Evolutionary conservation across 2,888 invertebrate genomes (phyloP).

Genomic region (Eupithecia subfuscata): DNA sequence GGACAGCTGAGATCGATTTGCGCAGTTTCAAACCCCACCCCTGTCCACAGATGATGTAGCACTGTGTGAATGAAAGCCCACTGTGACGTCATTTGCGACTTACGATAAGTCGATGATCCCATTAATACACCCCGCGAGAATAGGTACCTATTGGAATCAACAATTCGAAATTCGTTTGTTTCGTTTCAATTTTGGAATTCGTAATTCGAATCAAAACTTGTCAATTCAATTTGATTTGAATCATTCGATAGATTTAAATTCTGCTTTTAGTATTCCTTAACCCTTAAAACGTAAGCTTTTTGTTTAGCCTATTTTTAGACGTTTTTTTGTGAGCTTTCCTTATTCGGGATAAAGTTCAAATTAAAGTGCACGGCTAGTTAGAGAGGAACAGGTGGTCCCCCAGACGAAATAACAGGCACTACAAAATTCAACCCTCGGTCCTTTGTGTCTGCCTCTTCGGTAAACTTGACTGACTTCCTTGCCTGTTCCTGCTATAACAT

Average conservation of each 20-base stretch:
- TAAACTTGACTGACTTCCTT: conserved; percentile 18
- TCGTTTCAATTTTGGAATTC: neutral
- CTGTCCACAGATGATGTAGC: conserved; percentile 21
- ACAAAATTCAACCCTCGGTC: conserved; percentile 14
- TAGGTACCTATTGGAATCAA: neutral
- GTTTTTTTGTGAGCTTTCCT: neutral
- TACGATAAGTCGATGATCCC: conserved; percentile 13
- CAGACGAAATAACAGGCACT: conserved; percentile 7
- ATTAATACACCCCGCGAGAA: conserved; percentile 1
- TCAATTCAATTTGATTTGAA: neutral
- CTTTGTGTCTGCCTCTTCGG: conserved; percentile 18
- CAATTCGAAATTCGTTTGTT: neutral
- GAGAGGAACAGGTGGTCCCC: conserved; percentile 13
- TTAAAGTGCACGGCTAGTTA: neutral
- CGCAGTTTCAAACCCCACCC: conserved; percentile 32
- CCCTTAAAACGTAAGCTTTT: neutral
- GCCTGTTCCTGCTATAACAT: neutral
- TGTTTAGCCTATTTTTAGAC: neutral
- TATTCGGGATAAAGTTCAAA: conserved; percentile 2
- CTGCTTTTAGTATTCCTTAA: neutral
- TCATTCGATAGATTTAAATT: neutral
- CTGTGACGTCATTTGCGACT: conserved; percentile 15
- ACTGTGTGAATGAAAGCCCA: conserved; percentile 6
- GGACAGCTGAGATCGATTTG: conserved; percentile 39
- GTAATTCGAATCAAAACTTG: neutral